Evolutionary conservation across 2,113 vertebrate species (phyloP), one percentile per base, ranked within the genome.

Genomic region (Paralichthys olivaceus): DNA sequence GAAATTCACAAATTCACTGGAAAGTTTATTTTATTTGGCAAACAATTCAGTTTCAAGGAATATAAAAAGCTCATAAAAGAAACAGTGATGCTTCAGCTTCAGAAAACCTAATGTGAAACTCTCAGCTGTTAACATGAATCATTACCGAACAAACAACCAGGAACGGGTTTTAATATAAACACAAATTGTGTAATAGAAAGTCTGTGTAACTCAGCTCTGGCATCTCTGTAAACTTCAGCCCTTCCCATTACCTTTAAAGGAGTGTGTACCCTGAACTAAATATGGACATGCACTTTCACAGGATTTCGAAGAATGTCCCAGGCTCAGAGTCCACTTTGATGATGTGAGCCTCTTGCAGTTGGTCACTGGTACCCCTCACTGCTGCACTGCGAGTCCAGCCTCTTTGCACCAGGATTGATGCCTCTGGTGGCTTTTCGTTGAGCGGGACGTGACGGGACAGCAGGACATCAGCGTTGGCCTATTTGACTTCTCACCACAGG

Each of bases 231-330:
- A 93, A 93, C 86, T 88, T 84, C 83, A 87, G 91, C 91, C 93
- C 93, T 91, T 90, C 96, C 95, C 93, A 94, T 96, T 96, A 95
- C 96, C 96, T 97, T 98, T 96, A 97, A 97, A 98, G 97, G 96
- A 96, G 95, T 93, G 95, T 96, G 93, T 94, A 95, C 90, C 95
- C 93, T 90, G 84, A 79, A 94, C 97, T 98, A 98, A 97, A 98
- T 98, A 97, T 98, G 97, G 97, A 95, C 96, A 97, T 96, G 95
- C 85, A 94, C 94, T 96, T 93, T 95, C 94, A 92, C 90, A 95
- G 95, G 96, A 97, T 96, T 98, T 95, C 92, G 83, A 96, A 95
- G 97, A 98, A 99, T 97, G 97, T 96, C 95, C 94, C 95, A 96
- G 96, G 93, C 95, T 95, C 94, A 93, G 95, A 95, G 90, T 90